These are phyloP conservation scores for Telmatochromis sp. DNA, from an alignment of 2,113 vertebrate species.

Conservation along the genomic window DNA sequence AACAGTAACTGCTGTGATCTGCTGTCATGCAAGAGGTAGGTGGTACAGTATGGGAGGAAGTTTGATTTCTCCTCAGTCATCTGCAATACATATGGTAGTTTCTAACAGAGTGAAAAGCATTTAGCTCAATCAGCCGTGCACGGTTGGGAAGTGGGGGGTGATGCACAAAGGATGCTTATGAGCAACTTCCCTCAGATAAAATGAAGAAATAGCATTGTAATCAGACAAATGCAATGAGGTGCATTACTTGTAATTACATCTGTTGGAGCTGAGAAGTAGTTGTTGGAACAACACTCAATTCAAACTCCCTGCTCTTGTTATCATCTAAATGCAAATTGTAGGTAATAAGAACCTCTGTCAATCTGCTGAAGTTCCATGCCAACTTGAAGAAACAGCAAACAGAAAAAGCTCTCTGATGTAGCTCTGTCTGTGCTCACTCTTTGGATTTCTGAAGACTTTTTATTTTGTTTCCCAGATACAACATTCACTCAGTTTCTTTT, in stretches of 20 bases:
- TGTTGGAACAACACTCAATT: conserved; percentile 41
- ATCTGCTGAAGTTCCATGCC: not conserved
- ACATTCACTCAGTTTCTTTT: not conserved
- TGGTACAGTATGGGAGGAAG: not conserved
- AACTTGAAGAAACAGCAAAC: not conserved
- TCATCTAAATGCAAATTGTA: conserved; percentile 53
- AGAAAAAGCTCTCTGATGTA: not conserved
- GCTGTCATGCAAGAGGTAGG: not conserved
- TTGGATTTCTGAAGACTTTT: not conserved
- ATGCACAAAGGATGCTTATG: conserved; percentile 1
- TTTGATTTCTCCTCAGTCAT: not conserved
- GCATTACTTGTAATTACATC: conserved; percentile 46
- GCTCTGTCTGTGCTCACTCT: not conserved
- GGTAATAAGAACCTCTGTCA: conserved; percentile 13
- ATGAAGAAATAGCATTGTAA: conserved; percentile 35
- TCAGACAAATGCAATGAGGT: conserved; percentile 42
- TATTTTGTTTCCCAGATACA: not conserved
- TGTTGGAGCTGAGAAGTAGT: conserved; percentile 12
- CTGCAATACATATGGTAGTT: not conserved
- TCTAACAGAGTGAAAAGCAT: not conserved
- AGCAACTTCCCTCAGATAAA: conserved; percentile 20
- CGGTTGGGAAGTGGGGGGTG: not conserved
- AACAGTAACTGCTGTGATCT: not conserved
- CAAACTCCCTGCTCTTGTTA: conserved; percentile 24
- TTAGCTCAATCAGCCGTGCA: not conserved